Conservation (phyloP, 1,140 invertebrate genomes). For the Drosophila subpulchrella region DNA sequence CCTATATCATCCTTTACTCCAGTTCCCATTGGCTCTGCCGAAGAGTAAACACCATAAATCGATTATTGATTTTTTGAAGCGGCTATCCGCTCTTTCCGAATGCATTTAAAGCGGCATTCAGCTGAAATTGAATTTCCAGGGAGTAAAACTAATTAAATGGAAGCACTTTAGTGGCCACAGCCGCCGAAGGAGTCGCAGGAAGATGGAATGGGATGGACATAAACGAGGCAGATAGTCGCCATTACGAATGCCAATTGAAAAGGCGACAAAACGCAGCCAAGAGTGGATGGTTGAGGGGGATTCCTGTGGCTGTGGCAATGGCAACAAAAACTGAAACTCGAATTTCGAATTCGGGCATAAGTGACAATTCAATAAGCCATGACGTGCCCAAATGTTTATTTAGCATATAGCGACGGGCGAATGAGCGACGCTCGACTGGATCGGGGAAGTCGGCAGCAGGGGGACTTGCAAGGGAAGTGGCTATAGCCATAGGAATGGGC, state of each 20-base stretch:
- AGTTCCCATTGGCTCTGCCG: slow-evolving; percentile 6
- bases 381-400: slow-evolving; percentile 83
- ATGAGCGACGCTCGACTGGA: slow-evolving; percentile 71
- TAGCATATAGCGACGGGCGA: slow-evolving; percentile 82
- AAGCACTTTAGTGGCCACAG: slow-evolving; percentile 69
- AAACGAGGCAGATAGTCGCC: slow-evolving; percentile 69
- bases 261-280: slow-evolving; percentile 50
- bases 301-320: slow-evolving; percentile 27
- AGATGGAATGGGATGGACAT: slow-evolving; percentile 1
- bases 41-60: slow-evolving; percentile 74
- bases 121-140: slow-evolving; percentile 68
- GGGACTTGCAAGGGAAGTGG: slow-evolving; percentile 7
- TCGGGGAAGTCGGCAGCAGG: background rate
- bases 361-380: slow-evolving; percentile 84
- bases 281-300: background rate
- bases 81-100: slow-evolving; percentile 17
- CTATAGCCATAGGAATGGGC: background rate
- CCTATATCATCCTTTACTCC: slow-evolving; percentile 13
- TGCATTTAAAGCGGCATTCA: slow-evolving; percentile 47
- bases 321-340: slow-evolving; percentile 70
- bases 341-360: slow-evolving; percentile 77
- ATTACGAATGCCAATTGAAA: slow-evolving; percentile 72
- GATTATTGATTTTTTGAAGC: slow-evolving; percentile 69
- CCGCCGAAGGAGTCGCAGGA: slow-evolving; percentile 19
- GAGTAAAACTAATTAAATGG: slow-evolving; percentile 80